Base-by-base conservation (phyloP, 2,797 vertebrate genomes). In the Peromyscus attwateri region DNA sequence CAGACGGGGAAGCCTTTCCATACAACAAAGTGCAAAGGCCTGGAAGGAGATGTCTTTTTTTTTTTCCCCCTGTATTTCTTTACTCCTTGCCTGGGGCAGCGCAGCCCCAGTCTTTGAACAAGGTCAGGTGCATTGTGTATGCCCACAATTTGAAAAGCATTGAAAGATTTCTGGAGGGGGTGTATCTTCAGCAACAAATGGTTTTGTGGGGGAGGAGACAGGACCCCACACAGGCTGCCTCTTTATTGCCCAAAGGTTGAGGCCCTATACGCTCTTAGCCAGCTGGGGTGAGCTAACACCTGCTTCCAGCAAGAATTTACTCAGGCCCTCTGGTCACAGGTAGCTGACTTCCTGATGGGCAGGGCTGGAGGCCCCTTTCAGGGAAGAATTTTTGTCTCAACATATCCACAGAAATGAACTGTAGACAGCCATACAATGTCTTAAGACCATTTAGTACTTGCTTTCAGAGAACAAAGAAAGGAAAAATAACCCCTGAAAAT, bases 31-130 rank as follows among this genome's bases (percentile, higher is more conserved):
- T 94, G 49, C 93, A 97, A 98, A 97, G 82, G 87, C n/a, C 4
- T 97, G 91, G 95, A 97, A 95, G 92, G 68, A 94, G 95, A 97
- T 49, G 92, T 9, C 84, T 46, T 37, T 37, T 43, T 66, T 62
- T 64, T 12, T 23, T 96, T 91, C 92, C 89, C 89, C 96, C 95
- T 62, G 89, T 57, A n/a, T 84, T 95, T 91, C 37, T 97, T 97
- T 95, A 95, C 95, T 91, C 96, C 94, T 97, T 94, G 96, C 94
- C 94, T 76, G 2, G 68, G 90, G 95, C 94, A 93, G 89, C 19
- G 68, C 40, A 95, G 93, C 90, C 94, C 92, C 89, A 88, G 96
- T 89, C 96, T 98, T 98, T 98, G 97, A 98, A 98, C 96, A 95
- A 95, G 97, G 98, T 98, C 97, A 96, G 97, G 95, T 97, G 94